phyloP scores from a whole-genome alignment of 2,888 invertebrate species.

The Eutolmus rufibarbis region DNA sequence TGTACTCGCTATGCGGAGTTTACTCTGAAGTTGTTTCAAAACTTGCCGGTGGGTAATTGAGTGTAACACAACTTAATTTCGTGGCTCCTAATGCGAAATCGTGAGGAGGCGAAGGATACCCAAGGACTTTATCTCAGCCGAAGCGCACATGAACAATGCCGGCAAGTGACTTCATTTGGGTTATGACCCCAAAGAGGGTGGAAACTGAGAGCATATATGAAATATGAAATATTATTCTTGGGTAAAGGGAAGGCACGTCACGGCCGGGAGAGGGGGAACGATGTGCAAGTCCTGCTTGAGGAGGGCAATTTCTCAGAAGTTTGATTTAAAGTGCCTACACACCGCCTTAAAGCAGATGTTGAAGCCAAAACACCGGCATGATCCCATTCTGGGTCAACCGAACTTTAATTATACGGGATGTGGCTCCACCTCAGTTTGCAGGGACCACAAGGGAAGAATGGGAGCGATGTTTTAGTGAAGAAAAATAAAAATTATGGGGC shows the following conservation, averaged over 20 bases:
- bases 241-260: background rate
- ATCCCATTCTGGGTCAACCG: background rate
- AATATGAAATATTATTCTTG: background rate
- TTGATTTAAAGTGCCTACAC: background rate
- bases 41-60: slow-evolving; percentile 12
- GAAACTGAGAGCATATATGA: background rate
- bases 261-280: background rate
- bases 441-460: background rate
- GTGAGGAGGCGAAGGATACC: background rate
- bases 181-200: background rate
- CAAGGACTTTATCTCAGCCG: background rate
- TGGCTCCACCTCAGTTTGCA: background rate
- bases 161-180: background rate
- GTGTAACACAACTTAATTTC: slow-evolving; percentile 30
- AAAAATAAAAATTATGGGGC: background rate
- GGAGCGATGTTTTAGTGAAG: background rate
- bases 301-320: background rate
- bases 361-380: background rate
- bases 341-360: background rate
- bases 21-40: background rate
- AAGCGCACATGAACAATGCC: background rate
- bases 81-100: background rate
- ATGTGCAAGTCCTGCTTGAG: background rate
- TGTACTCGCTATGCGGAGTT: background rate
- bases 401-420: background rate